Evolutionary conservation across 2,797 vertebrate species (phyloP).

Genomic region (Echeneis naucrates): DNA sequence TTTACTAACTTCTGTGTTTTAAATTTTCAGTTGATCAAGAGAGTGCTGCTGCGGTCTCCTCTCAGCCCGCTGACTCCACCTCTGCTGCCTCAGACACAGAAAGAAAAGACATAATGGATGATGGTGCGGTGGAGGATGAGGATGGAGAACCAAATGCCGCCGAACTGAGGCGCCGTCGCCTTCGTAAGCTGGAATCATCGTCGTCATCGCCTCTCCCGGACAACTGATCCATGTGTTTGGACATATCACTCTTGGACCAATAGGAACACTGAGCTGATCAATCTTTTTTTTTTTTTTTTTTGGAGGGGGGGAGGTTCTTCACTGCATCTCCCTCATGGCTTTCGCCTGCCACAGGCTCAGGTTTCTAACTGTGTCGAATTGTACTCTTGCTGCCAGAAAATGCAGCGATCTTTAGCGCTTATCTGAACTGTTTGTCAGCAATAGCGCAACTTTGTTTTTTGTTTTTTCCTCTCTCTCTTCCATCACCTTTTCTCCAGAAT

Average conservation of each 20-base stretch:
- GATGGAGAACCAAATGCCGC: slow-evolving; percentile 88
- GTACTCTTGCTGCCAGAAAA: slow-evolving; percentile 49
- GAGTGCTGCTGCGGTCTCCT: slow-evolving; percentile 70
- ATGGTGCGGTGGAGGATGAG: slow-evolving; percentile 69
- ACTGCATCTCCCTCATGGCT: slow-evolving; percentile 47
- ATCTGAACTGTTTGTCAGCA: slow-evolving; percentile 52
- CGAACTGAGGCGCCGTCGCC: slow-evolving; percentile 90
- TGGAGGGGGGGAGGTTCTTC: too few relatives aligned
- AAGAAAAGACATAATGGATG: slow-evolving; percentile 64
- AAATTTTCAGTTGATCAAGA: slow-evolving; percentile 58
- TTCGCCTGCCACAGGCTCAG: slow-evolving; percentile 60
- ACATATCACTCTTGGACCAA: slow-evolving; percentile 57
- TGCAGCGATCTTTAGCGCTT: slow-evolving; percentile 27
- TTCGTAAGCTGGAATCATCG: slow-evolving; percentile 90
- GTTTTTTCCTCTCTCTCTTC: slow-evolving; percentile 15
- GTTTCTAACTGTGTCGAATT: slow-evolving; percentile 40
- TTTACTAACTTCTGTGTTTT: background rate
- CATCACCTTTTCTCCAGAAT: background rate
- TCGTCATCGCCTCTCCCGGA: slow-evolving; percentile 71
- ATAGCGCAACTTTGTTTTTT: slow-evolving; percentile 36
- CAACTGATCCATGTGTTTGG: slow-evolving; percentile 78
- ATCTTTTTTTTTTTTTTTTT: slow-evolving; percentile 28
- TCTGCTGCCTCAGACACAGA: slow-evolving; percentile 67
- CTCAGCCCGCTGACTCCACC: slow-evolving; percentile 72
- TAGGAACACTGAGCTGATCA: slow-evolving; percentile 46